Evolutionary conservation across 2,113 vertebrate genomes (phyloP).

Genomic region (human (Homo sapiens)): GRCh38 chr20:9527001-9527500

Average conservation of each 20-base stretch:
- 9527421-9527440: background rate
- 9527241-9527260: background rate
- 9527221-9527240: background rate
- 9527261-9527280: background rate
- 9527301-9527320: background rate
- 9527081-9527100: background rate
- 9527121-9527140: background rate
- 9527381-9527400: background rate
- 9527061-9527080: background rate
- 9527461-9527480: background rate
- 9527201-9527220: too few relatives aligned
- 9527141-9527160: too few relatives aligned
- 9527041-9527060: background rate
- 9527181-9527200: background rate
- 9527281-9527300: background rate
- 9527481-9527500: background rate
- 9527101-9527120: background rate
- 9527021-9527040: background rate
- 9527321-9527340: background rate
- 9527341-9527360: background rate
- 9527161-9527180: background rate
- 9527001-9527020: background rate
- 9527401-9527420: background rate
- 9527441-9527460: background rate
- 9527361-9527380: background rate